Base-by-base conservation (phyloP, 2,113 vertebrate species). In the Rhinoderma darwinii region DNA sequence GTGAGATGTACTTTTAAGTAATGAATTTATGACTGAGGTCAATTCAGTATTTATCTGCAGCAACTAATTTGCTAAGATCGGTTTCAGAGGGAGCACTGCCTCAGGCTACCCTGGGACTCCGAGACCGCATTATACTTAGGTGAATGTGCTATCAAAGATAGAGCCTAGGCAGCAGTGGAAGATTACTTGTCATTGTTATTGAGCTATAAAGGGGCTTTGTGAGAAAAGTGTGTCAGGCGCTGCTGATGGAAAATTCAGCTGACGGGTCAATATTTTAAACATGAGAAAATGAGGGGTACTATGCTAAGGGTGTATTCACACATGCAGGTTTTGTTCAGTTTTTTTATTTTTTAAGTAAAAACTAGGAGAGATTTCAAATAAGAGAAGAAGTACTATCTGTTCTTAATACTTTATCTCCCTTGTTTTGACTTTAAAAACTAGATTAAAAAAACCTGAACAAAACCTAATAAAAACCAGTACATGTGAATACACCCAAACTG, bases 41-140 rank as follows among this genome's bases (percentile, higher is more conserved):
- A 50, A 51, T 83, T 47, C 44, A 37, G n/a, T 83, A 83, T 72
- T 83, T 50, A 70, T 18, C 43, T 70, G 37, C 59, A 44, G 7
- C 61, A 68, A 47, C 22, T 82, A 82, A 63, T 82, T 82, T 82
- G 39, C 37, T 61, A 47, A 66, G 56, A 82, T 82, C 56, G 68
- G n/a, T 66, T 43, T 41, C 59, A 68, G 25, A 82, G 59, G 5
- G 56, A 39, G 59, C 32, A 25, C 15, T 44, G 37, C 41, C 56
- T 56, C 15, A 11, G 43, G 25, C 56, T 41, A n/a, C 39, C 79
- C 54, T 82, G 76, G 76, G 76, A 54, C 20, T 35, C n/a, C 10
- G 44, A 51, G 27, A 32, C 11, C 18, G 44, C 30, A 32, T 51
- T 77, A 51, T 51, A 44, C 43, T 77, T 50, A 39, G 32, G 76